Base-by-base conservation (phyloP, 2,113 vertebrate species). In the Gasterosteus aculeatus region DNA sequence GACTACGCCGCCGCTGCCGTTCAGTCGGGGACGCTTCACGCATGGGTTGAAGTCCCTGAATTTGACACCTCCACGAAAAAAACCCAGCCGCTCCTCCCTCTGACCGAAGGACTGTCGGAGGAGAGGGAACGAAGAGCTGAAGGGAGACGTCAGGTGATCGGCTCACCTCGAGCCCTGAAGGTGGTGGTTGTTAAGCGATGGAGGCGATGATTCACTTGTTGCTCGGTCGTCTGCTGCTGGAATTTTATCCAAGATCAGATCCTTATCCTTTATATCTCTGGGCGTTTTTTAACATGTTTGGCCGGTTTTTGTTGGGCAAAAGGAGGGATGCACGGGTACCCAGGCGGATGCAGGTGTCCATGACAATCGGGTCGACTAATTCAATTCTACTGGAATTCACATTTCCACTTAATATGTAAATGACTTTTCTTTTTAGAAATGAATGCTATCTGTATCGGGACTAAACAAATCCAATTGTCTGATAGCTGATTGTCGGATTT, bases 1-100 rank as follows among this genome's bases (percentile, higher is more conserved):
- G 66, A 77, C 59, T 41, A 44, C 80, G 84, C 80, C 70, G 69
- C 70, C 18, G 38, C 14, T 31, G 75, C 69, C 68, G 68, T 39
- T 76, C 49, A 57, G 51, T 71, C 15, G 8, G 68, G 26, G 65
- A 11, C 47, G 11, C 57, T 82, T 70, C 12, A 41, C 29, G 61
- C 18, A 19, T 22, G 49, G 22, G 26, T 39, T 47, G 18, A 61
- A 41, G 1, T 41, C 29, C 2, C 47, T 69, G 68, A 76, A 53
- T 46, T 5, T 63, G 57, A 67, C 62, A 58, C 33, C 7, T 56
- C 19, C 11, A 9, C 63, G 35, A 54, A 46, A 77, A 72, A 54
- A 46, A 77, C 69, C 42, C 62, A 69, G 12, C 68, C 33, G 44
- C 19, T 53, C 29, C 26, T 69, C 31, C 2, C 9, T 51, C 10